These are phyloP conservation scores for Stichodactyla mertensii DNA, from an alignment of 64 coral and sea anemone species.

Conservation along the genomic window DNA sequence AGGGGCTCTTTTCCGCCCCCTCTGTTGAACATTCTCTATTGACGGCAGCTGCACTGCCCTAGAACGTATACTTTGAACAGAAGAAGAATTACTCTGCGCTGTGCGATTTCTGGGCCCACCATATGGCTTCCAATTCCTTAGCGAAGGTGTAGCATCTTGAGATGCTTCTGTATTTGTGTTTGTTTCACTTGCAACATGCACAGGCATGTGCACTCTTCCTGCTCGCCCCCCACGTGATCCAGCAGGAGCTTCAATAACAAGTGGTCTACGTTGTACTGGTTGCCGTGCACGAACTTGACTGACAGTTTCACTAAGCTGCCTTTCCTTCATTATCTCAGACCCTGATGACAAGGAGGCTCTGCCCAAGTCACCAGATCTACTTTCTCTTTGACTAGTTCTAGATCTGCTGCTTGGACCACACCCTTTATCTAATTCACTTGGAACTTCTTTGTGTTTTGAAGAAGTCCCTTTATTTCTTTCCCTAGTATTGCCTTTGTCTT, in stretches of 20 bases:
- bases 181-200: background rate
- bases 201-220: background rate
- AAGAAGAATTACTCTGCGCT: background rate
- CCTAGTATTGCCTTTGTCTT: background rate
- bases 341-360: background rate
- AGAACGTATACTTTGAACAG: background rate
- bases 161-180: background rate
- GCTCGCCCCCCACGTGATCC: background rate
- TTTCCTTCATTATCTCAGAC: background rate
- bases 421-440: background rate
- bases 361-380: background rate
- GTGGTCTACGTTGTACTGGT: background rate
- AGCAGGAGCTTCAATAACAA: background rate
- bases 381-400: background rate
- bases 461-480: background rate
- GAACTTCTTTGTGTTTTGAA: background rate
- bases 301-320: background rate
- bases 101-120: slow-evolving; percentile 5
- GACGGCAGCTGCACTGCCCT: background rate
- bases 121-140: background rate
- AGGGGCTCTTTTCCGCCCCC: background rate
- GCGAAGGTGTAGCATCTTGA: background rate
- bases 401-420: background rate
- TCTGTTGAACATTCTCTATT: background rate
- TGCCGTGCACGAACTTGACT: background rate